Evolutionary conservation across 2,113 vertebrate species (phyloP).

Genomic region (Pomatostomus ruficeps): DNA sequence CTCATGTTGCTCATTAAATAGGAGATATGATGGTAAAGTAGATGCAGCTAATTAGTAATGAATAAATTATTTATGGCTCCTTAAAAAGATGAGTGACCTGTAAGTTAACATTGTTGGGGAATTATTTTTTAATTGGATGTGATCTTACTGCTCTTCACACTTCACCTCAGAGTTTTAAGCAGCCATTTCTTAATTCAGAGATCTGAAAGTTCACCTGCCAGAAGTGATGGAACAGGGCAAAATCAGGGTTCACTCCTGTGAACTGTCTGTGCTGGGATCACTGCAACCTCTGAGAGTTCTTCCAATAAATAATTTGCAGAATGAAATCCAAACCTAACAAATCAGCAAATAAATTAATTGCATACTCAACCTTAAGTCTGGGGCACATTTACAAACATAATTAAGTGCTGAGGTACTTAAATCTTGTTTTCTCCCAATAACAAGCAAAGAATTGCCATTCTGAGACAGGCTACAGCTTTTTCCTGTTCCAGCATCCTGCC

Average conservation of each 20-base stretch:
- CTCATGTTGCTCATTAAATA: slow-evolving; percentile 49
- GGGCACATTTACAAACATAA: not conserved
- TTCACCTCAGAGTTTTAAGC: not conserved
- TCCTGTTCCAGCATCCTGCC: not conserved
- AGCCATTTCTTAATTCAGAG: not conserved
- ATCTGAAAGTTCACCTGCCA: not conserved
- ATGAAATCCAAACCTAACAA: not conserved
- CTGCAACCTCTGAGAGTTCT: not conserved
- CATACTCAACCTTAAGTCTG: not conserved
- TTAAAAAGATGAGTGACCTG: slow-evolving; percentile 46
- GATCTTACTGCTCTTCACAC: slow-evolving; percentile 5
- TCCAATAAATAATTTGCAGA: not conserved
- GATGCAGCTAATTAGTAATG: slow-evolving; percentile 60
- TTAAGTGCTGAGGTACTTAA: not conserved
- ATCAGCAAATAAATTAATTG: not conserved
- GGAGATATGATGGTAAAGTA: slow-evolving; percentile 13
- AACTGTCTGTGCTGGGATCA: not conserved
- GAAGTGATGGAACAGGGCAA: not conserved
- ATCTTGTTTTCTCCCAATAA: not conserved
- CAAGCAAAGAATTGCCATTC: not conserved
- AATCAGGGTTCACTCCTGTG: not conserved
- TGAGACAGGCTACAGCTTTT: not conserved
- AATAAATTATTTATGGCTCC: slow-evolving; percentile 68
- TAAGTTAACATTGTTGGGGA: slow-evolving; percentile 44
- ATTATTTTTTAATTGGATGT: slow-evolving; percentile 68